These are phyloP conservation scores for Nerophis lumbriciformis DNA, from an alignment of 2,113 vertebrate species.

Conservation along the genomic window DNA sequence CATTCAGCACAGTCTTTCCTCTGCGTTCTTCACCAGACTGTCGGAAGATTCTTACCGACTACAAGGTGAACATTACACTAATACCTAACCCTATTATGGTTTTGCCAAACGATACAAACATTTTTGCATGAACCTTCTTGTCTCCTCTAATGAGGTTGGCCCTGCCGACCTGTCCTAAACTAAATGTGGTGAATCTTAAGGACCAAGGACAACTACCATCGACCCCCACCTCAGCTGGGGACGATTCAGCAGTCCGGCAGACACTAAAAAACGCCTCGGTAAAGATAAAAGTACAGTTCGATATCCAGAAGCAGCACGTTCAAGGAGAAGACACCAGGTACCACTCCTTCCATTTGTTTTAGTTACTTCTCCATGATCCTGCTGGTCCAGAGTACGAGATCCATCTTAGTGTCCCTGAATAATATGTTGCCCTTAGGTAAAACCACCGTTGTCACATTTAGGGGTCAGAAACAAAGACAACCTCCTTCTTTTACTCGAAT, in stretches of 20 bases:
- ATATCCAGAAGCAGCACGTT: too few species aligned
- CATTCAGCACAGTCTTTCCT: neutral
- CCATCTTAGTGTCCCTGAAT: neutral
- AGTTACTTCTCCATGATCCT: too few species aligned
- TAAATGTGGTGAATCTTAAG: neutral
- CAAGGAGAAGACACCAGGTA: too few species aligned
- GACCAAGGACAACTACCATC: neutral
- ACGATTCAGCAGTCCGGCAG: too few species aligned
- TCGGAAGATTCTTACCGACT: neutral
- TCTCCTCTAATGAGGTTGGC: neutral
- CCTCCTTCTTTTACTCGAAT: too few species aligned
- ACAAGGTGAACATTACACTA: neutral
- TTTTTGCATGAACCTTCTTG: neutral
- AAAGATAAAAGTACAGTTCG: too few species aligned
- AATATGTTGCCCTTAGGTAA: neutral
- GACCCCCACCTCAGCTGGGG: too few species aligned
- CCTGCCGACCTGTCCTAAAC: too few species aligned
- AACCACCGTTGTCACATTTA: neutral
- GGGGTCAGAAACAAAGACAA: neutral
- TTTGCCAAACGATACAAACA: neutral
- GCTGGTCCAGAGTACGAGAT: neutral
- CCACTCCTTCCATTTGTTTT: too few species aligned
- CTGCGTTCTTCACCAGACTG: neutral
- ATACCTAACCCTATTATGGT: neutral
- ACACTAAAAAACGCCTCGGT: too few species aligned